Conservation (phyloP, 2,888 invertebrate species). For the Drepana falcataria region DNA sequence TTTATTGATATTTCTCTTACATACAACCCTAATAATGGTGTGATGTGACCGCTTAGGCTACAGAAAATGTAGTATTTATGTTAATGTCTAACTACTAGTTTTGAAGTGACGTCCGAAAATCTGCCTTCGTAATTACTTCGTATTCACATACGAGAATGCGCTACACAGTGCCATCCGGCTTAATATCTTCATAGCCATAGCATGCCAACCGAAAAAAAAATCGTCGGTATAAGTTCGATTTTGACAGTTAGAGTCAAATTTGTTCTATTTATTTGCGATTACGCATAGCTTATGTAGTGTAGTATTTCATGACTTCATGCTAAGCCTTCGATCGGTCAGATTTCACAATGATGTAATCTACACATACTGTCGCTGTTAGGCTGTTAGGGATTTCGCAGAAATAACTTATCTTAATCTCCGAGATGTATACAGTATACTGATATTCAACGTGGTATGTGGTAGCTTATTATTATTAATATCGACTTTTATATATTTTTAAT, state of each 20-base stretch:
- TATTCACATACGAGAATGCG: too few species aligned
- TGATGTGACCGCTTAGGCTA: too few species aligned
- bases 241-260: not conserved
- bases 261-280: not conserved
- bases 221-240: not conserved
- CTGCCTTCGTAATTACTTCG: too few species aligned
- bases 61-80: too few species aligned
- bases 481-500: too few species aligned
- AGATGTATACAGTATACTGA: not conserved
- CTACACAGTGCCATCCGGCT: too few species aligned
- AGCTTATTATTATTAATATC: too few species aligned
- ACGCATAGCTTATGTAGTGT: not conserved
- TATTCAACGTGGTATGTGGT: not conserved
- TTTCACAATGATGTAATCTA: not conserved
- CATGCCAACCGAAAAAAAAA: not conserved
- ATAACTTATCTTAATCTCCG: not conserved
- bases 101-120: too few species aligned
- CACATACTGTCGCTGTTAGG: not conserved
- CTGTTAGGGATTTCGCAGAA: not conserved
- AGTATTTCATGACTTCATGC: not conserved
- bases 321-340: not conserved
- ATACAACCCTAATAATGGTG: too few species aligned
- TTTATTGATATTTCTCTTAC: too few species aligned
- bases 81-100: too few species aligned
- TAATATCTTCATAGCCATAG: too few species aligned